phyloP scores from a whole-genome alignment of 2,888 invertebrate species.

The Cataglyphis livida region DNA sequence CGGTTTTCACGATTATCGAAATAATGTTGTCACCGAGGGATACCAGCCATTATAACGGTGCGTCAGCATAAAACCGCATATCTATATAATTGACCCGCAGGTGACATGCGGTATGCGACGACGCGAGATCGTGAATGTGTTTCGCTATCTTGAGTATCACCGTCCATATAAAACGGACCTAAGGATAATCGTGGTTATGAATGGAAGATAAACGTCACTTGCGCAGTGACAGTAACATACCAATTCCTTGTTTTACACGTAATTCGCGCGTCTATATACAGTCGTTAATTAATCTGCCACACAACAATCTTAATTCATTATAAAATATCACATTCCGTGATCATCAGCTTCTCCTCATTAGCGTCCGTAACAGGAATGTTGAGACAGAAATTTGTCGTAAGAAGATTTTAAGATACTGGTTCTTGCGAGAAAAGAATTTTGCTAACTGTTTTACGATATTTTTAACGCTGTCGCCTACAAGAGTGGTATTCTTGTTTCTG shows the following conservation, averaged over 20 bases:
- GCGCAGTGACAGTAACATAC: conserved; percentile 8
- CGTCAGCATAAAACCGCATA: neutral
- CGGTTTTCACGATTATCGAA: neutral
- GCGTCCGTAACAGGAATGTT: neutral
- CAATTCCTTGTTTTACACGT: conserved; percentile 16
- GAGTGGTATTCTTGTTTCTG: neutral
- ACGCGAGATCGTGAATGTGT: conserved; percentile 10
- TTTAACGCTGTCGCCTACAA: neutral
- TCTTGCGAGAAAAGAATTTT: neutral
- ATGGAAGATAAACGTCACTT: conserved; percentile 22
- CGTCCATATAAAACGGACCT: neutral
- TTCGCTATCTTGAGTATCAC: conserved; percentile 28
- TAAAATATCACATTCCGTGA: neutral
- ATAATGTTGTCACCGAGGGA: conserved; percentile 17
- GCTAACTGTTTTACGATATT: neutral
- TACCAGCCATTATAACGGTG: conserved; percentile 12
- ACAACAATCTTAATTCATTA: neutral
- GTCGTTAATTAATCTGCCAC: conserved; percentile 17
- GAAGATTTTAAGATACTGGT: neutral
- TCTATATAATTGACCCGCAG: conserved; percentile 27
- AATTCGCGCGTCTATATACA: conserved; percentile 9
- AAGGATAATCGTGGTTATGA: conserved; percentile 31
- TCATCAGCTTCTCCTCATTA: neutral
- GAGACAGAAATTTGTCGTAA: neutral
- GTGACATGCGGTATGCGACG: conserved; percentile 17